Evolutionary conservation across 2,113 vertebrate genomes (phyloP).

Genomic region (Amazona guildingii): DNA sequence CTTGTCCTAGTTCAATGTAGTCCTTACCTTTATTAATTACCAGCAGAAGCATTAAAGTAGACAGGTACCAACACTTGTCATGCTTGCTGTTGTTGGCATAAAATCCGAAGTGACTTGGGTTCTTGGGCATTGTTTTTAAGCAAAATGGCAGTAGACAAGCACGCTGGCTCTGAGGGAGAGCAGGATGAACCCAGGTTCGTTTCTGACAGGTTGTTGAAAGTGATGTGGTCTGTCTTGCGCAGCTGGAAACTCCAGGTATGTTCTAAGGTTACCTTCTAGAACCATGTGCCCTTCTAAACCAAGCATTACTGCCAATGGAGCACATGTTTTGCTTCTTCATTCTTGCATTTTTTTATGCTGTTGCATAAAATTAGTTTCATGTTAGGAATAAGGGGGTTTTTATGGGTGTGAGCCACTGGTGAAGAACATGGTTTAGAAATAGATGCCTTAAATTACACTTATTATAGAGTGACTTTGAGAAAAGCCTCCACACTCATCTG

Average conservation of each 20-base stretch:
- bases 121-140: not conserved
- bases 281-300: not conserved
- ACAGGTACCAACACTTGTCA: constrained; percentile 32
- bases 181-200: not conserved
- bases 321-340: not conserved
- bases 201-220: not conserved
- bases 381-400: not conserved
- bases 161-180: not conserved
- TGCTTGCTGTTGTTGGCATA: not conserved
- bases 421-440: constrained; percentile 23
- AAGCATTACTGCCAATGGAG: not conserved
- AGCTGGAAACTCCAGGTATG: not conserved
- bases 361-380: not conserved
- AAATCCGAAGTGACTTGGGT: constrained; percentile 15
- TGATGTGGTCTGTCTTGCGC: no score
- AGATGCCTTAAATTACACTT: constrained; percentile 31
- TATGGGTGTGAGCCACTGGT: not conserved
- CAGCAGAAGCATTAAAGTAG: not conserved
- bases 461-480: not conserved
- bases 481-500: constrained; percentile 11
- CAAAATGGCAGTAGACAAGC: not conserved
- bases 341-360: not conserved
- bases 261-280: not conserved
- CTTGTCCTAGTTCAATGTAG: constrained; percentile 47
- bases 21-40: constrained; percentile 22